Evolutionary conservation across 2,113 vertebrate genomes (phyloP), one percentile per base, ranked within the genome.

Genomic region (Hypanus sabinus): DNA sequence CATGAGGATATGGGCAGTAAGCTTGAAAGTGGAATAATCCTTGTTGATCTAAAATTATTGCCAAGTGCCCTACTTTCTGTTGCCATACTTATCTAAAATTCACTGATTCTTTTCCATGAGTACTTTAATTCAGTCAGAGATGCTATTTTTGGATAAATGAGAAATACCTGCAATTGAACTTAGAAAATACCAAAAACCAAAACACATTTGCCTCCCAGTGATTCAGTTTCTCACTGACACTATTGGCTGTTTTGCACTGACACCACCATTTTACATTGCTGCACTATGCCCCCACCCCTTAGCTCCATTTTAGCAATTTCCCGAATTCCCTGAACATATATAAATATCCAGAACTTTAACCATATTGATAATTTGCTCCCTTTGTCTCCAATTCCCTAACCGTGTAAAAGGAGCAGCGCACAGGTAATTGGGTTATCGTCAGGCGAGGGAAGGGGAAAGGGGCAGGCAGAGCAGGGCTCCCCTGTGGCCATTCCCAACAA

Each of bases 241-340:
- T 94, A 27, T 27, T 46, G 46, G 46, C 46, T 46, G 46, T 46
- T 46, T 46, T 46, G 46, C 46, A 46, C 46, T 46, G 46, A 46
- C 46, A 46, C 46, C 4, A 3, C 46, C 46, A 46, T 2, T 46
- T 46, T 46, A 46, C 46, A 46, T 46, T 46, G 33, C 1, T 38
- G 24, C 70, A 73, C 70, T 24, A 73, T 36, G 33, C 38, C 36
- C 38, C 79, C n/a, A 12, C 36, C 68, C 33, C 46, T 81, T 46
- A 33, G 91, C 57, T 38, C 4, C 46, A 46, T 46, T 30, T 80
- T 20, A 91, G 36, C 91, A 81, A 38, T 94, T 93, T 93, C 94
- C 94, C 94, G 20, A 33, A 12, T 22, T 14, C 33, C 33, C 68
- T 57, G 27, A 16, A 27, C 36, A 27, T 30, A 46, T n/a, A 14